phyloP scores from a whole-genome alignment of 2,797 vertebrate genomes.

The Anguilla marmorata region DNA sequence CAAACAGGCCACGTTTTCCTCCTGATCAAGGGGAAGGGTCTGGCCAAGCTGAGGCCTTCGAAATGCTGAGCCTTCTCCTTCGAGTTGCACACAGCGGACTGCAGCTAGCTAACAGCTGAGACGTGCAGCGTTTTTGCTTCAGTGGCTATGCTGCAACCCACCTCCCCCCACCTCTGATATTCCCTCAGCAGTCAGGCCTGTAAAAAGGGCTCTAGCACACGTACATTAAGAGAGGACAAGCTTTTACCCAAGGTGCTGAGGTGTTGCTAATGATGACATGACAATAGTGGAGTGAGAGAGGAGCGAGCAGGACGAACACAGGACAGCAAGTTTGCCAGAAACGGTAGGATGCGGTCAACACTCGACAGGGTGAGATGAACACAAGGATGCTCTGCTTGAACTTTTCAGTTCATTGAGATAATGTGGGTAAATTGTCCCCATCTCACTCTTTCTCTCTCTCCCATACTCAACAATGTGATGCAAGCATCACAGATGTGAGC shows the following conservation, averaged over 20 bases:
- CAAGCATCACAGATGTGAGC: not conserved
- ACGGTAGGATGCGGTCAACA: slow-evolving; percentile 27
- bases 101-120: not conserved
- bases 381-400: not conserved
- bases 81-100: not conserved
- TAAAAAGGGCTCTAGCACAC: slow-evolving; percentile 64
- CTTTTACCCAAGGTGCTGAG: slow-evolving; percentile 70
- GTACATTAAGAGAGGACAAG: slow-evolving; percentile 60
- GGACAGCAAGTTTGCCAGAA: slow-evolving; percentile 20
- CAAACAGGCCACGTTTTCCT: not conserved
- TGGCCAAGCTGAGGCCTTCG: not conserved
- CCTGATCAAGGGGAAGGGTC: not conserved
- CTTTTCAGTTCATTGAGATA: not conserved
- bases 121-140: not conserved
- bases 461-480: not conserved
- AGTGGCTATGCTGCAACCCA: not conserved
- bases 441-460: not conserved
- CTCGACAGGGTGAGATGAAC: not conserved
- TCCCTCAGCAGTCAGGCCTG: slow-evolving; percentile 40
- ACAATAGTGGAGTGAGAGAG: slow-evolving; percentile 49
- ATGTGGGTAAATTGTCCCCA: not conserved
- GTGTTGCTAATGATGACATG: slow-evolving; percentile 59
- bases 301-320: slow-evolving; percentile 32
- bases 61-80: not conserved
- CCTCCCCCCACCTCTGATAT: not conserved